These are phyloP conservation scores for Telenomus remus DNA, from an alignment of 1,140 invertebrate genomes.

Conservation along the genomic window DNA sequence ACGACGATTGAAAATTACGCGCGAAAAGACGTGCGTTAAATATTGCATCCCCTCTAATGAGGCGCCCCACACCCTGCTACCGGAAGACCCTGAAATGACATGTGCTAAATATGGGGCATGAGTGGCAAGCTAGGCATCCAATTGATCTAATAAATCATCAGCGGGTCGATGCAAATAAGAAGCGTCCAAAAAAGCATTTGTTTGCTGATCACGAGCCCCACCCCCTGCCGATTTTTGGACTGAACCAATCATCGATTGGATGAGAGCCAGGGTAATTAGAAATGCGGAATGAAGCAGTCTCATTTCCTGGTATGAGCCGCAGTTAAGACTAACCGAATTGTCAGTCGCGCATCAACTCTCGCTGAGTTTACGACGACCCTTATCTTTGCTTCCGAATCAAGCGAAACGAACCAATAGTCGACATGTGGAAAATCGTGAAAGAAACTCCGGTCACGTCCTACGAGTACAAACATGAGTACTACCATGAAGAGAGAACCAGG, in stretches of 20 bases:
- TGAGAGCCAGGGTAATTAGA: conserved; percentile 59
- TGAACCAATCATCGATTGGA: conserved; percentile 55
- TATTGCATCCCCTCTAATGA: background rate
- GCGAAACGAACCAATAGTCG: conserved; percentile 11
- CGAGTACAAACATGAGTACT: conserved; percentile 49
- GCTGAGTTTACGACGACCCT: conserved; percentile 16
- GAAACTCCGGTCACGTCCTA: conserved; percentile 30
- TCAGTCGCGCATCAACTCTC: conserved; percentile 44
- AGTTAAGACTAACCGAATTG: conserved; percentile 28
- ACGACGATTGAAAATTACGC: background rate
- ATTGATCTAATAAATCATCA: conserved; percentile 26
- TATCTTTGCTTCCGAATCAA: conserved; percentile 10
- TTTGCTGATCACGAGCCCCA: conserved; percentile 1
- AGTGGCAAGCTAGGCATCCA: background rate
- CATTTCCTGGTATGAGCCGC: conserved; percentile 51
- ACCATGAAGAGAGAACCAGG: conserved; percentile 41
- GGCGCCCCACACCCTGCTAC: background rate
- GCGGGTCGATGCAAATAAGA: conserved; percentile 6
- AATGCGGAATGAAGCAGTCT: conserved; percentile 45
- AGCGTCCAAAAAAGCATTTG: conserved; percentile 38
- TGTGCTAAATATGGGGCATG: conserved; percentile 19
- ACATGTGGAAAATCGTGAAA: conserved; percentile 32
- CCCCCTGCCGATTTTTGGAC: background rate
- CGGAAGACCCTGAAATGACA: conserved; percentile 25
- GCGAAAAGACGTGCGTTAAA: conserved; percentile 3